These are phyloP conservation scores for Sabatieria punctata DNA, from an alignment of 2,888 invertebrate genomes.

Conservation along the genomic window DNA sequence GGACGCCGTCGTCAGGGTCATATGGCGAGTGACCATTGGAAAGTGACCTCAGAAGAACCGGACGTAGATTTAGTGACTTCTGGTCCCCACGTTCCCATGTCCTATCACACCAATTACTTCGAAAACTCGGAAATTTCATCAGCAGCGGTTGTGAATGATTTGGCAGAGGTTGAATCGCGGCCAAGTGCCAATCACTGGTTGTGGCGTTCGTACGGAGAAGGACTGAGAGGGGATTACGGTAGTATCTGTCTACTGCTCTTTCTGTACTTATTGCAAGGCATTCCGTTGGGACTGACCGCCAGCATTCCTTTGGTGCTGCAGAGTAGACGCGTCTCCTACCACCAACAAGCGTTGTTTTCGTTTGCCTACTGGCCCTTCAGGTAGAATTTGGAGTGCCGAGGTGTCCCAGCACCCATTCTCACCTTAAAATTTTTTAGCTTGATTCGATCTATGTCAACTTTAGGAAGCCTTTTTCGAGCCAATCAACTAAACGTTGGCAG, in stretches of 20 bases:
- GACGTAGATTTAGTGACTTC: too few relatives aligned
- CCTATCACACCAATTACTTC: too few relatives aligned
- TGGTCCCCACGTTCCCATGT: too few relatives aligned
- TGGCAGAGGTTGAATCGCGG: too few relatives aligned
- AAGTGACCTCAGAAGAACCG: too few relatives aligned
- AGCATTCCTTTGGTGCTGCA: conserved; percentile 89
- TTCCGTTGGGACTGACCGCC: conserved; percentile 75
- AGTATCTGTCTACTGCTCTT: conserved; percentile 75
- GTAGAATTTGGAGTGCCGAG: conserved; percentile 14
- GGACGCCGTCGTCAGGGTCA: too few relatives aligned
- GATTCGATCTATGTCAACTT: conserved; percentile 2
- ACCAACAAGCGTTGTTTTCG: conserved; percentile 55
- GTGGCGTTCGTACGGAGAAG: neutral
- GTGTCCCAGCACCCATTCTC: neutral
- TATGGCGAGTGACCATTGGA: too few relatives aligned
- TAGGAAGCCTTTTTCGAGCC: too few relatives aligned
- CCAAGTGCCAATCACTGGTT: too few relatives aligned
- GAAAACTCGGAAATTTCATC: too few relatives aligned
- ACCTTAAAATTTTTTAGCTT: neutral
- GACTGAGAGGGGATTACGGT: conserved; percentile 28
- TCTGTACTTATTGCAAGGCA: conserved; percentile 74
- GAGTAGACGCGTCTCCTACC: conserved; percentile 76
- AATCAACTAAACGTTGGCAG: too few relatives aligned
- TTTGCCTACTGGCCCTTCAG: conserved; percentile 49
- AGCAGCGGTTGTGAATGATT: too few relatives aligned